phyloP scores from a whole-genome alignment of 2,797 vertebrate species.

The Bucorvus abyssinicus region DNA sequence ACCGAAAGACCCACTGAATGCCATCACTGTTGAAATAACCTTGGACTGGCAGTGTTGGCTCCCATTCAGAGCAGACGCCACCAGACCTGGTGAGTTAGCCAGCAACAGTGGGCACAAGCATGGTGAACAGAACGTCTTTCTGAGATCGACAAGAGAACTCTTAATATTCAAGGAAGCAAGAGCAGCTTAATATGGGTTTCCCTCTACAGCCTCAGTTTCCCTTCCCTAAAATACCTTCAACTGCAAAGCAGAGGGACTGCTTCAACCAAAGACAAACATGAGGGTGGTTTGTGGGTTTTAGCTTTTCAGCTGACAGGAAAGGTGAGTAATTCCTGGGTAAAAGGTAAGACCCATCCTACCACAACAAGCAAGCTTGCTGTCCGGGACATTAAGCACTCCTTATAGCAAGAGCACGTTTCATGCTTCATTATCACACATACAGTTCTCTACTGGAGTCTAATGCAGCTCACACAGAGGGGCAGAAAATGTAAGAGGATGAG shows the following conservation, averaged over 20 bases:
- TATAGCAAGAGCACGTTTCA: not conserved
- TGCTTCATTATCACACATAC: not conserved
- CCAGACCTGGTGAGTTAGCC: not conserved
- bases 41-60: not conserved
- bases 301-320: not conserved
- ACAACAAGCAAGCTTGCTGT: not conserved
- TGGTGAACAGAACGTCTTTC: not conserved
- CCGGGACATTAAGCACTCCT: not conserved
- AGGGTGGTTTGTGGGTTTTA: not conserved
- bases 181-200: not conserved
- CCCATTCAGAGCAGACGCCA: not conserved
- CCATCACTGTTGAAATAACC: not conserved
- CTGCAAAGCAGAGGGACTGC: not conserved
- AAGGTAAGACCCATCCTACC: not conserved
- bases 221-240: not conserved
- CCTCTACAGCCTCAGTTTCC: not conserved
- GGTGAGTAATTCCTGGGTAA: not conserved
- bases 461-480: not conserved
- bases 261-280: not conserved
- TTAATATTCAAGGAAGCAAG: not conserved
- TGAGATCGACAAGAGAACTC: not conserved
- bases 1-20: not conserved
- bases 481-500: not conserved
- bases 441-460: not conserved
- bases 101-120: not conserved